Percentiles rank a stretch among this genome's conserved stretches.
phyloP scores from a whole-genome alignment of 1,140 invertebrate genomes.

The Gonioctena quinquepunctata region DNA sequence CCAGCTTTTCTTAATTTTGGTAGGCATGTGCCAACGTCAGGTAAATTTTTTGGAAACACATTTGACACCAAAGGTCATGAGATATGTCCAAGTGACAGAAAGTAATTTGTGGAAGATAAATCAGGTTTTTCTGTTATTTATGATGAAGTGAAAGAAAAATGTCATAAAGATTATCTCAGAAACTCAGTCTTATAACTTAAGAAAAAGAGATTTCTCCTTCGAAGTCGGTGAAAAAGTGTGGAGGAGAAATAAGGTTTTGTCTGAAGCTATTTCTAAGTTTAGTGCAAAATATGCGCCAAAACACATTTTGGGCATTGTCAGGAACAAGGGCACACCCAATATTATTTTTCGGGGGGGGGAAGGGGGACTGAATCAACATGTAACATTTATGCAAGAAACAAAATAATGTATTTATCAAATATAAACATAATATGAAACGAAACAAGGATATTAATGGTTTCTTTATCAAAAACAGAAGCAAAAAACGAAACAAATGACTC shows the following conservation, averaged over 20 bases:
- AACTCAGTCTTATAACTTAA: slow-evolving; percentile 21
- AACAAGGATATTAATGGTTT: too few relatives aligned
- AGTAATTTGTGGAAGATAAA: neutral
- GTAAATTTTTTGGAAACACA: neutral
- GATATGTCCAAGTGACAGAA: neutral
- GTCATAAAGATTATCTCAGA: slow-evolving; percentile 14
- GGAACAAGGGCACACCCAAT: too few relatives aligned
- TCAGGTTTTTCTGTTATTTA: neutral
- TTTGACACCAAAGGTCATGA: neutral
- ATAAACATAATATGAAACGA: too few relatives aligned
- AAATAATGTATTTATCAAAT: too few relatives aligned
- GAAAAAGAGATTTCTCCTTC: slow-evolving; percentile 11
- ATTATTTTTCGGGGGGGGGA: too few relatives aligned
- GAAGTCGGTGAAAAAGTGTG: slow-evolving; percentile 17
- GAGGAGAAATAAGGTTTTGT: slow-evolving; percentile 18
- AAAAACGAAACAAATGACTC: too few relatives aligned
- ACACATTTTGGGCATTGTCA: slow-evolving; percentile 4
- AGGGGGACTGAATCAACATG: too few relatives aligned
- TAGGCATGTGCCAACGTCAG: neutral
- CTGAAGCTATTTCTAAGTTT: slow-evolving; percentile 19
- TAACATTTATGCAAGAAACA: too few relatives aligned
- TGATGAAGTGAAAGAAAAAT: neutral
- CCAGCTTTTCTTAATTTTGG: slow-evolving; percentile 20
- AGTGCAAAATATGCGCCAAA: slow-evolving; percentile 16
- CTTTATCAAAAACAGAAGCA: too few relatives aligned